Evolutionary conservation across 2,888 invertebrate genomes (phyloP), one percentile per base, ranked within the genome.

Genomic region (Sialis lutaria): DNA sequence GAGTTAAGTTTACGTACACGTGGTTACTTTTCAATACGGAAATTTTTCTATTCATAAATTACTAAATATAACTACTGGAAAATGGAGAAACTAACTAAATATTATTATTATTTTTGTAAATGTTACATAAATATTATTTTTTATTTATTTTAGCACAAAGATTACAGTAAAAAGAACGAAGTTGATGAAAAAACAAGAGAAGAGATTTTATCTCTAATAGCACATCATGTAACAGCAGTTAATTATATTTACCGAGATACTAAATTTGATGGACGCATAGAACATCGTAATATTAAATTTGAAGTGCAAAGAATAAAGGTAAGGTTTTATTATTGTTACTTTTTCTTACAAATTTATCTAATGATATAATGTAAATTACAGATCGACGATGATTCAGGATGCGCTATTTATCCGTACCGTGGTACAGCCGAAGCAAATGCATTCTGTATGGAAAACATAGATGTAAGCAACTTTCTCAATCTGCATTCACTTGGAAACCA

Each of bases 401-500:
- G 80, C 59, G 74, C 73, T 44, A 61, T 61, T 32, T 58, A 58
- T 39, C 66, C 72, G 13, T 70, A 70, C 48, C 75, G 74, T 54
- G 4, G 22, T 22, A 22, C 22, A 22, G 76, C 77, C 45, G 86
- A 85, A 51, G 73, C 77, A 54, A 89, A 89, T 67, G 86, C 85
- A 53, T 97, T 93, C 67, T 97, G 96, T 64, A 76, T 87, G 67
- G 88, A 89, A 60, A 96, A 97, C 67, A 95, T 98, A 59, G 98
- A 99, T 65, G 98, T 98, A 51, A 95, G 93, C 57, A 98, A 98
- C 70, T 98, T 96, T 68, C 74, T 98, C 49, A 98, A 98, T 68
- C 76, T 97, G 41, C 97, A 98, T 67, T 97, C 97, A 8, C 73
- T 96, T 53, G 86, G 88, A 48, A 92, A 98, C 69, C 98, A 98